phyloP scores from a whole-genome alignment of 2,888 invertebrate genomes.

The Galeruca laticollis region DNA sequence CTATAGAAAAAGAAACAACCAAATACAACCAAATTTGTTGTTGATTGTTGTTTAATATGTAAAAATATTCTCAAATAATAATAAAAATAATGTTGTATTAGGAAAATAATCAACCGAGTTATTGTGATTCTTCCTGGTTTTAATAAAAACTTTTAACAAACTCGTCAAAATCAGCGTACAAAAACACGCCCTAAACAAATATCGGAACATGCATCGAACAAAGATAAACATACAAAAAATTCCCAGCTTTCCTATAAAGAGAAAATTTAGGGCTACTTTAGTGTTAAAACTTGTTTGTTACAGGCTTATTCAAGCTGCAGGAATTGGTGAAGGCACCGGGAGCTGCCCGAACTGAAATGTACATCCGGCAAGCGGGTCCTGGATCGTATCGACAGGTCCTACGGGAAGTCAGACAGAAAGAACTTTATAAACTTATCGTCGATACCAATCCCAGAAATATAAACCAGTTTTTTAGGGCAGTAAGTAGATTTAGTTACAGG shows the following conservation, averaged over 20 bases:
- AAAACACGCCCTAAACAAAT: background rate
- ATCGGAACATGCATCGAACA: background rate
- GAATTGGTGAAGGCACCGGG: slow-evolving; percentile 82
- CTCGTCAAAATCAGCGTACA: background rate
- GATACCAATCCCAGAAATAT: slow-evolving; percentile 88
- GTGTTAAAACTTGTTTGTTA: slow-evolving; percentile 39
- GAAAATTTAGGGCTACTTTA: slow-evolving; percentile 13
- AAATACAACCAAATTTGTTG: too few relatives aligned
- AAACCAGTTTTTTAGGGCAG: slow-evolving; percentile 86
- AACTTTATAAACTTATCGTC: slow-evolving; percentile 88
- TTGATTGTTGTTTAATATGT: too few relatives aligned
- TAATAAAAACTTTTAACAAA: slow-evolving; percentile 1
- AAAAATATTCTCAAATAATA: too few relatives aligned
- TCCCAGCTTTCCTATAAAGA: background rate
- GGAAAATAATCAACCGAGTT: too few relatives aligned
- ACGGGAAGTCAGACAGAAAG: slow-evolving; percentile 86
- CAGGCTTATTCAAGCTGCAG: slow-evolving; percentile 87
- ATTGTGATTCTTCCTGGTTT: too few relatives aligned
- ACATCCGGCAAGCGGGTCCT: slow-evolving; percentile 81
- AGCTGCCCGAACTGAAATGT: slow-evolving; percentile 77
- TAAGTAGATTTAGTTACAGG: slow-evolving; percentile 68
- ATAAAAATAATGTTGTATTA: too few relatives aligned
- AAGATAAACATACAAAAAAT: background rate
- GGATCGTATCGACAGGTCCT: slow-evolving; percentile 80
- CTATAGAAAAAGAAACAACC: too few relatives aligned